Evolutionary conservation across 2,113 vertebrate species (phyloP).

Genomic region (Boulengeromyrus knoepffleri): DNA sequence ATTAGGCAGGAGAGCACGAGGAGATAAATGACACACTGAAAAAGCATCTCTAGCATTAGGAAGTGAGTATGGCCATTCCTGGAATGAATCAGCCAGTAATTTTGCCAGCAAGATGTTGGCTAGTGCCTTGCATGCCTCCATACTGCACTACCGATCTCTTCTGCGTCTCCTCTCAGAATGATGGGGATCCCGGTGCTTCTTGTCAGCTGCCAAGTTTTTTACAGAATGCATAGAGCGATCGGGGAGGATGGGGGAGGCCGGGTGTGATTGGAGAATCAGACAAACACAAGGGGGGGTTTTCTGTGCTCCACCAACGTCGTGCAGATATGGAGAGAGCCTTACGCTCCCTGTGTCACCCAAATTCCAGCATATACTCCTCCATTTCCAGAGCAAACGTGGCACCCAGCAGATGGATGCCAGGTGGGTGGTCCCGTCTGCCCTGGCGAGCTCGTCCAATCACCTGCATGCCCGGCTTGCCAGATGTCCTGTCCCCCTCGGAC

Average conservation of each 20-base stretch:
- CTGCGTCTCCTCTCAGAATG: not conserved
- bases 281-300: not conserved
- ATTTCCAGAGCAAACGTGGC: slow-evolving; percentile 36
- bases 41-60: not conserved
- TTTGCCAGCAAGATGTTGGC: not conserved
- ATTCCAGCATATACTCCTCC: slow-evolving; percentile 61
- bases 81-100: not conserved
- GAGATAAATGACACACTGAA: not conserved
- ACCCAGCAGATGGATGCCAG: slow-evolving; percentile 65
- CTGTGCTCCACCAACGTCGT: not conserved
- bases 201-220: not conserved
- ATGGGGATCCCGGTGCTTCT: not conserved
- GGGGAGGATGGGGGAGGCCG: not conserved
- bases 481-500: slow-evolving; percentile 19
- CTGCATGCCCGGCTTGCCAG: slow-evolving; percentile 21
- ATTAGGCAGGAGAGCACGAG: not conserved
- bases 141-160: not conserved
- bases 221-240: not conserved
- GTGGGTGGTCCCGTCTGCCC: slow-evolving; percentile 45
- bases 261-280: not conserved
- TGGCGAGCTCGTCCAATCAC: slow-evolving; percentile 35
- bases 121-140: not conserved
- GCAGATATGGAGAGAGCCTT: slow-evolving; percentile 49
- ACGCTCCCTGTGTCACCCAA: slow-evolving; percentile 27
- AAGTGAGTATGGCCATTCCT: not conserved